phyloP scores from a whole-genome alignment of 2,113 vertebrate genomes.

The Eclectus roratus region DNA sequence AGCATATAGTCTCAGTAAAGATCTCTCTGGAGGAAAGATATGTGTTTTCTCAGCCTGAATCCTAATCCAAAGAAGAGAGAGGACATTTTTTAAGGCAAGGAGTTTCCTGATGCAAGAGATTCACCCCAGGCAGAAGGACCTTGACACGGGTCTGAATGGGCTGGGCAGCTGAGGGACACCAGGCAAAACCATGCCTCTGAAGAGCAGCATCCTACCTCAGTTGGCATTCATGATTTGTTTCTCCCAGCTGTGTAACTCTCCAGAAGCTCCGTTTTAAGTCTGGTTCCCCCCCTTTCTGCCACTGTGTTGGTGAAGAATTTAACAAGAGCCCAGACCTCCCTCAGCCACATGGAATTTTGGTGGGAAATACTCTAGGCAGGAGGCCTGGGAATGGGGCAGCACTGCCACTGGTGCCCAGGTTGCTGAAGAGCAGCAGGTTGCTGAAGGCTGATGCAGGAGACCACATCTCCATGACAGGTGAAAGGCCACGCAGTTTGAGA shows the following conservation, averaged over 20 bases:
- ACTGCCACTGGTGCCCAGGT: neutral
- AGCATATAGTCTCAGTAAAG: neutral
- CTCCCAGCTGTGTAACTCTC: neutral
- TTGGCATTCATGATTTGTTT: neutral
- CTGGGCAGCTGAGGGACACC: neutral
- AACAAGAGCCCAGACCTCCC: neutral
- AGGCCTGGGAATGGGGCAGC: neutral
- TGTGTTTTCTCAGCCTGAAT: neutral
- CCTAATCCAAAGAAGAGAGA: neutral
- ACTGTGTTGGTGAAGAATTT: neutral
- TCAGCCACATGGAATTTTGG: rapidly evolving
- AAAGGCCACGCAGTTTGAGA: neutral
- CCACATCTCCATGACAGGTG: neutral
- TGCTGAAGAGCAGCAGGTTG: neutral
- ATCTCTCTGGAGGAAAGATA: neutral
- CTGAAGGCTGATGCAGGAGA: neutral
- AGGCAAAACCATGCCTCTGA: neutral
- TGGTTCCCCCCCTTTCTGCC: neutral
- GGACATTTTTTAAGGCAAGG: rapidly evolving
- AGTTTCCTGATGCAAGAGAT: neutral
- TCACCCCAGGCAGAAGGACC: neutral
- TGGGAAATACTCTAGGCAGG: neutral
- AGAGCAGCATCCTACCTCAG: neutral
- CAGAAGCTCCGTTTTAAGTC: neutral
- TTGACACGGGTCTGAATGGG: neutral